A percentile compares a stretch with the other conserved stretches of the same genome.
phyloP scores from a whole-genome alignment of 2,888 invertebrate genomes.

The Sphinx pinastri region DNA sequence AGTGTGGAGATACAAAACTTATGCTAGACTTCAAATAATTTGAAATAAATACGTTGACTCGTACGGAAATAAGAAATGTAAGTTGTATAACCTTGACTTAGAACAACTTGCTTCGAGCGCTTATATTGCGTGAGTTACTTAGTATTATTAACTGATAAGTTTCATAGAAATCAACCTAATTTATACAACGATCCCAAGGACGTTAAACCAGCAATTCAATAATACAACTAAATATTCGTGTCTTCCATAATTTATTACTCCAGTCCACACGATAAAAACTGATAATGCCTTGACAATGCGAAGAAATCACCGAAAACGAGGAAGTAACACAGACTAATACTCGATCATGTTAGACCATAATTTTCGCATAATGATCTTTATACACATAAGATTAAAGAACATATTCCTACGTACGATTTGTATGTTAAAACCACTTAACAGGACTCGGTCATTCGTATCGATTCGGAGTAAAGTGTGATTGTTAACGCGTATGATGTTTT shows the following conservation, averaged over 20 bases:
- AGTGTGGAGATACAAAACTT: too few relatives aligned
- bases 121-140: background rate
- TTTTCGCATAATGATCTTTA: background rate
- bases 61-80: background rate
- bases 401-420: background rate
- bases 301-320: conserved; percentile 7
- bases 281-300: background rate
- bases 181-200: background rate
- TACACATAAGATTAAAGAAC: background rate
- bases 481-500: conserved; percentile 24
- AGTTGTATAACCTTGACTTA: background rate
- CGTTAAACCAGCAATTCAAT: background rate
- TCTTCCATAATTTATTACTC: background rate
- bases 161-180: background rate
- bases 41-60: too few relatives aligned
- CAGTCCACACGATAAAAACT: background rate
- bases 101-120: background rate
- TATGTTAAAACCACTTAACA: conserved; percentile 17
- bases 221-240: background rate
- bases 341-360: background rate
- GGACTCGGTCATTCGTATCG: conserved; percentile 11
- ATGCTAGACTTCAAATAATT: too few relatives aligned
- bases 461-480: conserved; percentile 26
- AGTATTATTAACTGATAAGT: background rate
- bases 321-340: conserved; percentile 4